These are phyloP conservation scores for Conus canariensis DNA, from an alignment of 2,888 invertebrate genomes.

Conservation along the genomic window DNA sequence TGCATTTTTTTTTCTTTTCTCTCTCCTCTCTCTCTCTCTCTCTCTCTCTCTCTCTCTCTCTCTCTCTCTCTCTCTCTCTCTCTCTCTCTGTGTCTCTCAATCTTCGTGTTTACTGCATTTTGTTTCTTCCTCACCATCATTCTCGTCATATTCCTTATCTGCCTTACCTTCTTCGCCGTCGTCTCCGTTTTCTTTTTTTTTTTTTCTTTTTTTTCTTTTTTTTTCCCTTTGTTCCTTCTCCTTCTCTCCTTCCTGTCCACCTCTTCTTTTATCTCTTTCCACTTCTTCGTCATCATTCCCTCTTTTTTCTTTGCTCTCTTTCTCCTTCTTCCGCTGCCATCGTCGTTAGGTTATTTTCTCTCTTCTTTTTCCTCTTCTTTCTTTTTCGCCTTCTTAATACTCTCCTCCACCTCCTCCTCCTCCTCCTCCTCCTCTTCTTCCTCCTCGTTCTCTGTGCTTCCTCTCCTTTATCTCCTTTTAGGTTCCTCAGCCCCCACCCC, in stretches of 20 bases:
- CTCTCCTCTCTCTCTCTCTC: neutral
- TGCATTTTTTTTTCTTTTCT: neutral
- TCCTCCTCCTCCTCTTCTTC: neutral
- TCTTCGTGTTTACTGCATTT: neutral
- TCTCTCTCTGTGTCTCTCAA: neutral
- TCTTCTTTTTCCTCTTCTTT: neutral
- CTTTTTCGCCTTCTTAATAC: neutral
- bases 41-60: slow-evolving; percentile 29
- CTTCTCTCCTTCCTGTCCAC: neutral
- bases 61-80: slow-evolving; percentile 31
- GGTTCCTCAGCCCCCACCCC: too few species aligned
- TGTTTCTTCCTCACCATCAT: neutral
- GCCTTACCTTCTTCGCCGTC: neutral
- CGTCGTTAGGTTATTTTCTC: neutral
- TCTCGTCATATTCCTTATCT: neutral
- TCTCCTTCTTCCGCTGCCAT: neutral
- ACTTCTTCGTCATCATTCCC: neutral
- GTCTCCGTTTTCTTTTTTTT: too few species aligned
- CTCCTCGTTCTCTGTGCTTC: neutral
- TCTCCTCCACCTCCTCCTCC: neutral
- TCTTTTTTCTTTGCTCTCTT: neutral
- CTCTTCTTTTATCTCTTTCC: neutral
- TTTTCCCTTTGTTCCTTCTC: neutral
- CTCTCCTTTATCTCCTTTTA: too few species aligned
- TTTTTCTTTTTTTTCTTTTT: neutral